phyloP scores from a whole-genome alignment of 2,113 vertebrate species.

The Prietella phreatophila region DNA sequence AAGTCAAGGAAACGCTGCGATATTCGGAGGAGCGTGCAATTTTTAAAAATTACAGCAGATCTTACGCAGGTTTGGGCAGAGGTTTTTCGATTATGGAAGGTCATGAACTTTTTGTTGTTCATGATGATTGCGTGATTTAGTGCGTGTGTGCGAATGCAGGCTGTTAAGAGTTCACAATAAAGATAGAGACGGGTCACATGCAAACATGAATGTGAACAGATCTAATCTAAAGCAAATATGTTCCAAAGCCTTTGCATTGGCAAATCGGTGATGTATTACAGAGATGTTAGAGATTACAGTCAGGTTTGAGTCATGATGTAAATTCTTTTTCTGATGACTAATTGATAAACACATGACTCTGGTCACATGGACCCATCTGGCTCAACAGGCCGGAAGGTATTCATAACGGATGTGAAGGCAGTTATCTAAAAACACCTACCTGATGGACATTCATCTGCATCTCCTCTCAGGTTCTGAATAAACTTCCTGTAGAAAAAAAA shows the following conservation, averaged over 20 bases:
- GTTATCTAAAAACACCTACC: constrained; percentile 56
- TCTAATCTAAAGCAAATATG: not conserved
- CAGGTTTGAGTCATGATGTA: not conserved
- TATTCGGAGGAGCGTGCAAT: too few relatives aligned
- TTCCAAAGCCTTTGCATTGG: not conserved
- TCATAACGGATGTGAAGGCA: not conserved
- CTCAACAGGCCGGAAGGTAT: not conserved
- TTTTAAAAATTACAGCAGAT: too few relatives aligned
- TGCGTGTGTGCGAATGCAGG: not conserved
- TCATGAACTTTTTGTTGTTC: not conserved
- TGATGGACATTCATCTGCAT: constrained; percentile 78
- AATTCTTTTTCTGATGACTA: not conserved
- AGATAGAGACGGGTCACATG: not conserved
- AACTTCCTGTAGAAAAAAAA: constrained; percentile 69
- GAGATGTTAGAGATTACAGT: not conserved
- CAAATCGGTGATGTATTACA: not conserved
- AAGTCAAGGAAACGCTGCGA: too few relatives aligned
- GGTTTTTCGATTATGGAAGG: not conserved
- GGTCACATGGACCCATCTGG: not conserved
- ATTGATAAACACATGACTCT: not conserved
- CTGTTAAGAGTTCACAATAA: not conserved
- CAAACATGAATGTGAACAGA: not conserved
- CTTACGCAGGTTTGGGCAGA: too few relatives aligned
- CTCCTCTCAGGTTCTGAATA: constrained; percentile 85
- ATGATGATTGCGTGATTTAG: not conserved